phyloP scores from a whole-genome alignment of 92 coral and sea anemone species.

The Porites lobata region DNA sequence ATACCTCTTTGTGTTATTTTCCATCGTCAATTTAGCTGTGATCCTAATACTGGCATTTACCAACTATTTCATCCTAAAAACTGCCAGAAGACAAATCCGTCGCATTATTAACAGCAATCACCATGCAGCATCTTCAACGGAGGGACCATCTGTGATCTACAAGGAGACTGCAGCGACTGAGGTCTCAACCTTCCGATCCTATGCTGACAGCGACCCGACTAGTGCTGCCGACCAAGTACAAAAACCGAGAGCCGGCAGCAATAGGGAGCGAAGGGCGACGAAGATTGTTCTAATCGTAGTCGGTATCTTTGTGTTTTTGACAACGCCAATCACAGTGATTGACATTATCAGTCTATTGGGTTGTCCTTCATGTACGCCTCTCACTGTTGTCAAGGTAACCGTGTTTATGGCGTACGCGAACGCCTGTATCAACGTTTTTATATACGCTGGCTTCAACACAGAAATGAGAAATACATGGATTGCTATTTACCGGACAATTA shows the following conservation, averaged over 20 bases:
- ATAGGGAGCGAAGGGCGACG: constrained; percentile 83
- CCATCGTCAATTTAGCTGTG: constrained; percentile 83
- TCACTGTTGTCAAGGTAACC: constrained; percentile 77
- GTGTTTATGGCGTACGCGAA: constrained; percentile 92
- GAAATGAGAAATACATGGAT: constrained; percentile 88
- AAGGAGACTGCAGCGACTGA: constrained; percentile 31
- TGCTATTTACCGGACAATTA: constrained; percentile 47
- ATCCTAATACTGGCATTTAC: constrained; percentile 78
- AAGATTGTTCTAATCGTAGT: constrained; percentile 85
- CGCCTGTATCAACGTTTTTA: constrained; percentile 92
- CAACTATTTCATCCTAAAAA: constrained; percentile 82
- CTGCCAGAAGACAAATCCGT: constrained; percentile 85
- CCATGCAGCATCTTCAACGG: constrained; percentile 35
- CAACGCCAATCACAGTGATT: constrained; percentile 93
- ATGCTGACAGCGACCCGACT: constrained; percentile 11
- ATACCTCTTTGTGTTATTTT: constrained; percentile 82
- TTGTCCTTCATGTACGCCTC: constrained; percentile 74
- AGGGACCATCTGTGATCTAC: constrained; percentile 40
- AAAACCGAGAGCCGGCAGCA: constrained; percentile 34
- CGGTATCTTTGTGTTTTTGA: constrained; percentile 83
- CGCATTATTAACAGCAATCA: constrained; percentile 72
- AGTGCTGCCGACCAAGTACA: constrained; percentile 7
- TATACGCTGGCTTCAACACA: constrained; percentile 93
- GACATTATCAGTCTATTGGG: constrained; percentile 82
- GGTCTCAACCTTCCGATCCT: constrained; percentile 16